These are phyloP conservation scores for Propsilocerus akamusi DNA, from an alignment of 1,140 invertebrate genomes.

Conservation along the genomic window DNA sequence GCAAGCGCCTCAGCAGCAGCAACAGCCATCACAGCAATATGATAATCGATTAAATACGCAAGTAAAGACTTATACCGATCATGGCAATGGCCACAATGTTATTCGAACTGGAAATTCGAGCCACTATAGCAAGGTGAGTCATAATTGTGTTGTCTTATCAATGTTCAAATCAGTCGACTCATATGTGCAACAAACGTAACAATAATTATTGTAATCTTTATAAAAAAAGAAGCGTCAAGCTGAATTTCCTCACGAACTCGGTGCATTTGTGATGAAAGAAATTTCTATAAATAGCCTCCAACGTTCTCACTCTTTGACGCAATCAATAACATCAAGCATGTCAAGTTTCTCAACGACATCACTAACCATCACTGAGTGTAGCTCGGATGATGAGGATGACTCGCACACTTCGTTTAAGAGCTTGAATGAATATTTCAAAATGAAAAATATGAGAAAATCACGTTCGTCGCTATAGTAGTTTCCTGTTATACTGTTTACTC, in stretches of 20 bases:
- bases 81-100: slow-evolving; percentile 67
- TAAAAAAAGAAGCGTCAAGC: background rate
- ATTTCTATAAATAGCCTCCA: too few species aligned
- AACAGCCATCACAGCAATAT: slow-evolving; percentile 27
- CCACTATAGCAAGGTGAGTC: slow-evolving; percentile 79
- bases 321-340: too few species aligned
- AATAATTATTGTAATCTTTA: background rate
- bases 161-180: background rate
- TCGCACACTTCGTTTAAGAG: background rate
- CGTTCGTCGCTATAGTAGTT: background rate
- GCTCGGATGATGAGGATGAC: background rate
- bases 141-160: slow-evolving; percentile 7
- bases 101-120: slow-evolving; percentile 49
- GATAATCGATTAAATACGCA: slow-evolving; percentile 39
- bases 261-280: too few species aligned
- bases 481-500: too few species aligned
- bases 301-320: too few species aligned
- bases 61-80: slow-evolving; percentile 93
- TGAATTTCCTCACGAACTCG: background rate
- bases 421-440: background rate
- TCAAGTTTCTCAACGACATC: too few species aligned
- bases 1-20: slow-evolving; percentile 26
- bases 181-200: background rate
- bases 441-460: background rate
- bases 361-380: background rate